Percentiles rank a stretch among this genome's conserved stretches.
Conservation (phyloP, 1,140 invertebrate species). For the Daktulosphaira vitifoliae region DNA sequence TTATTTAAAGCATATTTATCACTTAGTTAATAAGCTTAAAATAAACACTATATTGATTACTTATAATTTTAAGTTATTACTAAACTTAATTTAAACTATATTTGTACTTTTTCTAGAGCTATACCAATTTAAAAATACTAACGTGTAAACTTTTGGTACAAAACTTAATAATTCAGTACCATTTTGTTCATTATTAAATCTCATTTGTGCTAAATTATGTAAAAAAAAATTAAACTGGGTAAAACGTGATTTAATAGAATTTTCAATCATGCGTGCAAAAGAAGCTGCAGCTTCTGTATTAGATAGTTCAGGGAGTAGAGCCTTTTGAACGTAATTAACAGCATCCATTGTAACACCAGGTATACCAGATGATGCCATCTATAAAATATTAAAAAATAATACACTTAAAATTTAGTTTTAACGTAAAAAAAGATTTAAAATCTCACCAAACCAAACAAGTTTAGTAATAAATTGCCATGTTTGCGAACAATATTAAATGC, state of each 20-base stretch:
- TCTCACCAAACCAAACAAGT: constrained; percentile 83
- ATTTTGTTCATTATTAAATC: constrained; percentile 76
- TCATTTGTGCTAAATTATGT: constrained; percentile 89
- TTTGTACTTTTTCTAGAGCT: no score
- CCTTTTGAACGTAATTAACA: constrained; percentile 83
- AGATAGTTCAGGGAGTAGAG: constrained; percentile 76
- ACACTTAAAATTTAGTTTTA: neutral
- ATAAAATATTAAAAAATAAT: constrained; percentile 38
- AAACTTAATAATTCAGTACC: constrained; percentile 82
- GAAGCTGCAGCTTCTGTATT: constrained; percentile 90
- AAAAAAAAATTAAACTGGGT: constrained; percentile 97
- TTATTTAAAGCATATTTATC: no score
- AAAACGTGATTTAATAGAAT: constrained; percentile 75
- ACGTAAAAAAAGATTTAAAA: neutral
- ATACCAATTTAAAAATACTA: no score
- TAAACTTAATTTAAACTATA: no score
- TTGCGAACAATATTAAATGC: constrained; percentile 95
- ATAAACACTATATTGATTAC: no score
- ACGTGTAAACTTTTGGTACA: constrained; percentile 89
- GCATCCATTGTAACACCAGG: constrained; percentile 86
- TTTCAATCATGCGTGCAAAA: constrained; percentile 87
- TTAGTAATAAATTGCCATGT: constrained; percentile 84
- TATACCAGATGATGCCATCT: constrained; percentile 93
- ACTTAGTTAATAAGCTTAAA: no score
- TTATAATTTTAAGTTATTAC: no score